Evolutionary conservation across 2,888 invertebrate species (phyloP), one percentile per base, ranked within the genome.

Genomic region (Dryobota labecula): DNA sequence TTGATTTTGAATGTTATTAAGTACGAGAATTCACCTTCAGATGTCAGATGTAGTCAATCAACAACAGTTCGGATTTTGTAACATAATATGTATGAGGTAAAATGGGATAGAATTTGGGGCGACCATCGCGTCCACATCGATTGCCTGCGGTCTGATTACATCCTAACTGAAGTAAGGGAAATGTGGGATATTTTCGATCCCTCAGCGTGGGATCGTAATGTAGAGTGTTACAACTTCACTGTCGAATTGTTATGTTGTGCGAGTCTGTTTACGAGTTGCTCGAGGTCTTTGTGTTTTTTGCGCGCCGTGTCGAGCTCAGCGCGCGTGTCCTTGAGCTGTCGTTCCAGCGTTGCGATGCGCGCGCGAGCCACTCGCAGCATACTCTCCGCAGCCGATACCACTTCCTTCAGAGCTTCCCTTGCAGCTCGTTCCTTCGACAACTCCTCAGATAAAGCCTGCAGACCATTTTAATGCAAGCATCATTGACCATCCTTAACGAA

Each of bases 351-450:
- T 3, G 91, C 81, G 73, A 95, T 94, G 71, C 94, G 92, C 7
- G 92, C 89, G 33, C 95, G 92, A 51, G 96, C 95, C 61, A 92
- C 93, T 0, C 95, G 90, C 82, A 95, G 86, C 94, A 94, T 94
- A 63, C 90, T 91, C 88, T 96, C 96, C 0, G 95, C 95, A 0
- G 93, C 76, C 0, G 93, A 77, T 51, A 95, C 93, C 68, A 93
- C 92, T 57, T 93, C 93, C 78, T 94, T 95, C 70, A 95, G 77
- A 0, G 92, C 85, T 74, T 94, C 94, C 15, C 92, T 89, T 0
- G 93, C 93, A 2, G 94, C 90, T 7, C 91, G 92, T 85, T 95
- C 95, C 78, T 94, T 95, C 3, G 85, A 60, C 61, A 95, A 77
- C 77, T 95, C 94, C 2, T 94, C 94, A 24, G 57, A 68, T 20